These are phyloP conservation scores for Seira ritae DNA, from an alignment of 2,888 invertebrate genomes.

Conservation along the genomic window DNA sequence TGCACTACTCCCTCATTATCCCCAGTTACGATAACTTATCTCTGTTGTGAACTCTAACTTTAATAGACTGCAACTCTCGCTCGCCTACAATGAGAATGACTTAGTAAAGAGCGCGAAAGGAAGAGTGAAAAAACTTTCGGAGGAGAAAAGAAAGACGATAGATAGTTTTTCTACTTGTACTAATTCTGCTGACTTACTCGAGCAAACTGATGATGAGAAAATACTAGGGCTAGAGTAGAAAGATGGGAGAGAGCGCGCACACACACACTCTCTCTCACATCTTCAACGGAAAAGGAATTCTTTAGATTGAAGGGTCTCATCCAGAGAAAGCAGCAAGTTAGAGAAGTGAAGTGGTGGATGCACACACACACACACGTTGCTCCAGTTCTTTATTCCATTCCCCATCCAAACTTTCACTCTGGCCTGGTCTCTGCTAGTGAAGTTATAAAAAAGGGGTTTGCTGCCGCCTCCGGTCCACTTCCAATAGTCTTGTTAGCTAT, in stretches of 20 bases:
- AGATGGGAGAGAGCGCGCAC: slow-evolving; percentile 19
- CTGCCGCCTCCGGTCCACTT: neutral
- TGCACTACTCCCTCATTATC: slow-evolving; percentile 23
- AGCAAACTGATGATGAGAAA: neutral
- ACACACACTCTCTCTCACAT: no score
- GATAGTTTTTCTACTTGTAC: neutral
- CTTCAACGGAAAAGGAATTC: slow-evolving; percentile 37
- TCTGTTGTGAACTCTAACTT: neutral
- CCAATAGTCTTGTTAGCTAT: neutral
- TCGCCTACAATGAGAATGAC: neutral
- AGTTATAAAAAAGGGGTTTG: neutral
- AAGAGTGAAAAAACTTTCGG: slow-evolving; percentile 28
- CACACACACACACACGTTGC: slow-evolving; percentile 34
- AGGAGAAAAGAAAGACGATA: neutral
- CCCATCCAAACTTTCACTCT: slow-evolving; percentile 44
- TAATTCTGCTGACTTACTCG: neutral
- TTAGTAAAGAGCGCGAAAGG: neutral
- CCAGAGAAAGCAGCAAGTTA: slow-evolving; percentile 38
- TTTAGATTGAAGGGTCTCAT: slow-evolving; percentile 46
- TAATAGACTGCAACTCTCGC: neutral
- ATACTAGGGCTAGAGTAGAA: neutral
- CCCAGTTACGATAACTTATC: slow-evolving; percentile 1
- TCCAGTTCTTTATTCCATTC: slow-evolving; percentile 42
- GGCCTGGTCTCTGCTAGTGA: no score
- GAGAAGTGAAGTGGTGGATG: neutral